A percentile compares a stretch with the other conserved stretches of the same genome.
These are phyloP conservation scores for Calidris pygmaea DNA, from an alignment of 2,113 vertebrate species.

Conservation along the genomic window DNA sequence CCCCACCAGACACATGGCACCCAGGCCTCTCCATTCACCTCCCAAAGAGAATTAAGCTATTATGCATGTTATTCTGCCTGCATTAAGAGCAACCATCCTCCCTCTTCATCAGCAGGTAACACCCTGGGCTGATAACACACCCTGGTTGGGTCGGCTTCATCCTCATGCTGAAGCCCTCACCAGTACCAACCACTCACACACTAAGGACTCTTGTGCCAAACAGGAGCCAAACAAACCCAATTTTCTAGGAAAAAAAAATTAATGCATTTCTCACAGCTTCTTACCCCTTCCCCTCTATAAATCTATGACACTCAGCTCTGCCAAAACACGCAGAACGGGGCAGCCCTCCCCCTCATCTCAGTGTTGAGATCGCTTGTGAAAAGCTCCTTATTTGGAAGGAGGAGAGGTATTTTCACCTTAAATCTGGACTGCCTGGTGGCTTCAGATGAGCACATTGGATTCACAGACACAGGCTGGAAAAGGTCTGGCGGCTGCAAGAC, in stretches of 20 bases:
- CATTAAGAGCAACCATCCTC: rapidly evolving
- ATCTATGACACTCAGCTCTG: not conserved
- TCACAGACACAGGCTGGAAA: not conserved
- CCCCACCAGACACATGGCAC: not conserved
- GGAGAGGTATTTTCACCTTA: not conserved
- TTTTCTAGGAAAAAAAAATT: not conserved
- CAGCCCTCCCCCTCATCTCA: not conserved
- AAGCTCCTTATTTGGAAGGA: not conserved
- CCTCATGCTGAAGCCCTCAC: not conserved
- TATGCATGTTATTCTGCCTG: not conserved
- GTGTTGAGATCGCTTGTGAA: not conserved
- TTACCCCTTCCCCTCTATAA: not conserved
- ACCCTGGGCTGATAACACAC: not conserved
- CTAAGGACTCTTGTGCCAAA: not conserved
- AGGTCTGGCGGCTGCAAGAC: rapidly evolving
- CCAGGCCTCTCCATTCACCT: not conserved
- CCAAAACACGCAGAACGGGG: rapidly evolving
- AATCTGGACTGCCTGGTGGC: not conserved
- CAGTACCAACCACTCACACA: rapidly evolving
- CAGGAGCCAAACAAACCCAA: not conserved
- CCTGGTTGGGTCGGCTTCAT: not conserved
- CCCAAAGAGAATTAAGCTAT: not conserved
- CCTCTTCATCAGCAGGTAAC: not conserved
- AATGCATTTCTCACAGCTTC: not conserved
- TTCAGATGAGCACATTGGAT: not conserved